Evolutionary conservation across 1,140 invertebrate genomes (phyloP).

Genomic region (Trachymyrmex cornetzi): DNA sequence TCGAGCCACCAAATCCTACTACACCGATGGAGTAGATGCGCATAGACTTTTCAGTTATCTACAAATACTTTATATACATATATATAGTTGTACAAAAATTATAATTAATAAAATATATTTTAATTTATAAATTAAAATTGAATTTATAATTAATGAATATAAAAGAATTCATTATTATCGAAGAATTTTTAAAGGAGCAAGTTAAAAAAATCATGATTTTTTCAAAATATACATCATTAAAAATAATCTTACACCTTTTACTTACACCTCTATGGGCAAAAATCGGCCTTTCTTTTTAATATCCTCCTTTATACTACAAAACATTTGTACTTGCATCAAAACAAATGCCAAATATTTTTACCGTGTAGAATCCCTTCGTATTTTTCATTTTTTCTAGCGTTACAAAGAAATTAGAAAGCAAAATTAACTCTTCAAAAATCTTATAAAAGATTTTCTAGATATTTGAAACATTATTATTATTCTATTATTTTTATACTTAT

Average conservation of each 20-base stretch:
- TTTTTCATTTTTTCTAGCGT: not conserved
- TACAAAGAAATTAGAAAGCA: not conserved
- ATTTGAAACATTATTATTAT: not conserved
- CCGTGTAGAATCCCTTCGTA: no score
- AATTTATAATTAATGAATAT: not conserved
- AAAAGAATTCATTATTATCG: no score
- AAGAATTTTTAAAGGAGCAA: no score
- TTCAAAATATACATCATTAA: no score
- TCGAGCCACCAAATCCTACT: not conserved
- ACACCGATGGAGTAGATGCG: not conserved
- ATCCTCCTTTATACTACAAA: no score
- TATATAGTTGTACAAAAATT: not conserved
- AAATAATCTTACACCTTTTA: no score
- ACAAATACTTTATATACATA: not conserved
- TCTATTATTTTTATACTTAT: not conserved
- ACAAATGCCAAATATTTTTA: no score
- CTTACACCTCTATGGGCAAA: no score
- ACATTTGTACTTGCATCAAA: no score
- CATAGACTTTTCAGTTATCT: not conserved
- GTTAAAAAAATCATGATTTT: no score
- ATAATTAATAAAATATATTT: not conserved
- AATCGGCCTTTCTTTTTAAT: no score
- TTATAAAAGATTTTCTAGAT: not conserved
- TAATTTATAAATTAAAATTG: not conserved
- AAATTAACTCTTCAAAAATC: not conserved